These are phyloP conservation scores for Bruchidius siliquastri DNA, from an alignment of 2,888 invertebrate genomes.

Conservation along the genomic window DNA sequence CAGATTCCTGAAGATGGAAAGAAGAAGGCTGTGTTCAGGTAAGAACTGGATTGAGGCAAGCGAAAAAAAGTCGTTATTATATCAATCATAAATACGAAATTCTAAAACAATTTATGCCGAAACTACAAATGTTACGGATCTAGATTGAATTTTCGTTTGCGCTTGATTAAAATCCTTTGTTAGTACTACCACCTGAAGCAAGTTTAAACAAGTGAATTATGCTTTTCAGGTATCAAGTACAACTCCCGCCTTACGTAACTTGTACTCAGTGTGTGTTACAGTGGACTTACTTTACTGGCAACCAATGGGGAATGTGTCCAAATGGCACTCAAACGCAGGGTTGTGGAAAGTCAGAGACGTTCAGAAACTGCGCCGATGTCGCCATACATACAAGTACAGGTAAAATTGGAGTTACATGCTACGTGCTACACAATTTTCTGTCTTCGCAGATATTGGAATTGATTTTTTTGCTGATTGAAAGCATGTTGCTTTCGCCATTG, in stretches of 20 bases:
- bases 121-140: too few species aligned
- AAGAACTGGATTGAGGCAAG: constrained; percentile 40
- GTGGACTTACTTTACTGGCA: constrained; percentile 90
- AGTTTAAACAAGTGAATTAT: too few species aligned
- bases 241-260: constrained; percentile 75
- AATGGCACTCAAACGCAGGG: constrained; percentile 86
- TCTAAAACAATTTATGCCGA: too few species aligned
- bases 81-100: too few species aligned
- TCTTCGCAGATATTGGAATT: too few species aligned
- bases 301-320: constrained; percentile 85
- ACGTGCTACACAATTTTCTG: too few species aligned
- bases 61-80: too few species aligned
- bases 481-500: too few species aligned
- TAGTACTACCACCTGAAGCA: too few species aligned
- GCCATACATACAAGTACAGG: constrained; percentile 73
- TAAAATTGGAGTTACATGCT: constrained; percentile 37
- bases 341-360: constrained; percentile 87
- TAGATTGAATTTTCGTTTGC: too few species aligned
- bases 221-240: constrained; percentile 60
- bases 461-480: too few species aligned
- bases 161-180: too few species aligned
- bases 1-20: constrained; percentile 40
- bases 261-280: constrained; percentile 89
- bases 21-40: constrained; percentile 51
- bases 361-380: constrained; percentile 87